Percentiles rank a stretch among this genome's conserved stretches.
Evolutionary conservation across 2,888 invertebrate genomes (phyloP).

Genomic region (Cephonodes hylas): DNA sequence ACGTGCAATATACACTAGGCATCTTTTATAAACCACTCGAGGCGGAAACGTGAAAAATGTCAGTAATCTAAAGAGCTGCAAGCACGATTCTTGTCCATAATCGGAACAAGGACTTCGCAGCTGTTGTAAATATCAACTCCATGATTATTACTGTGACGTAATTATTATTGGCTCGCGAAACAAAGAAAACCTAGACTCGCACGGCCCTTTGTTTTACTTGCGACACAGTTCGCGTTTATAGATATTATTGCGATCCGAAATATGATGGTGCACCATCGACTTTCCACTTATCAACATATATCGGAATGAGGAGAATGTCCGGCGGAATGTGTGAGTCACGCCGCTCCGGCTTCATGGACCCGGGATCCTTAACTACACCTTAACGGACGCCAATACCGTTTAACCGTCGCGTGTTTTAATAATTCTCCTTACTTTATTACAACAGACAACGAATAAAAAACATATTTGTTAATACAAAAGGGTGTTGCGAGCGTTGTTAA

Average conservation of each 20-base stretch:
- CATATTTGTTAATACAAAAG: background rate
- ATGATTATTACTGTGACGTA: slow-evolving; percentile 75
- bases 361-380: slow-evolving; percentile 41
- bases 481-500: background rate
- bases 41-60: slow-evolving; percentile 79
- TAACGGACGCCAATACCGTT: slow-evolving; percentile 42
- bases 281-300: slow-evolving; percentile 40
- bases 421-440: background rate
- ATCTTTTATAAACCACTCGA: slow-evolving; percentile 74
- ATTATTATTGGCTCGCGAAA: slow-evolving; percentile 62
- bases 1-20: slow-evolving; percentile 12
- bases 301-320: slow-evolving; percentile 57
- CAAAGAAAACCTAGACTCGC: slow-evolving; percentile 69
- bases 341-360: slow-evolving; percentile 35
- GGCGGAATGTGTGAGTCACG: slow-evolving; percentile 70
- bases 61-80: slow-evolving; percentile 69
- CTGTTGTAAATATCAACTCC: slow-evolving; percentile 75
- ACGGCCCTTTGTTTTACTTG: slow-evolving; percentile 14
- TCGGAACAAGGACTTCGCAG: slow-evolving; percentile 78
- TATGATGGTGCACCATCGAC: slow-evolving; percentile 15
- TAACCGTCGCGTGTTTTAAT: slow-evolving; percentile 16
- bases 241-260: background rate
- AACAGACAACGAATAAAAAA: background rate
- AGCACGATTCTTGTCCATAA: slow-evolving; percentile 78
- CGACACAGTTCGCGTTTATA: background rate